Base-by-base conservation (phyloP, 1,140 invertebrate species). In the Danaus melanippus region DNA sequence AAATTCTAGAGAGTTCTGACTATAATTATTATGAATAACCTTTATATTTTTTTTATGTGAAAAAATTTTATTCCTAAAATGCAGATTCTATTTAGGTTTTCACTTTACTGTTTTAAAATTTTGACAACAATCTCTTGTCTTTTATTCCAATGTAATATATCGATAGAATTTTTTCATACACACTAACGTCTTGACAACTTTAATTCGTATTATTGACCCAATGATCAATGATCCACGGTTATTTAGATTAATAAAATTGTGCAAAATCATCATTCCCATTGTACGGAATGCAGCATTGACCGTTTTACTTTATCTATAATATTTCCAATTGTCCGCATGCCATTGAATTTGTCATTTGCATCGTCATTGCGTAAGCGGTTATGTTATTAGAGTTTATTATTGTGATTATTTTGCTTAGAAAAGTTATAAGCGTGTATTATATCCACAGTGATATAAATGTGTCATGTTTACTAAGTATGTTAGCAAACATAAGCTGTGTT, bases 231-330 rank as follows among this genome's bases (percentile, higher is more conserved):
- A 84, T 84, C 69, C 60, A 81, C 67, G 76, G 70, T 42, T 80
- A 83, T 83, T 84, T 78, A 62, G 77, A 79, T 79, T 77, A 82
- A 84, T 84, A 81, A 81, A 82, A 84, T 81, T 82, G 84, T 85
- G 82, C 82, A 79, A 78, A 79, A 79, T 85, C 82, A 85, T 82
- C 72, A 69, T 64, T 17, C 5, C 15, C 56, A 79, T 83, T 85
- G 79, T 82, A 45, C 50, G 21, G 55, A 11, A 41, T 57, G 58
- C 52, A 45, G 55, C 75, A 71, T 79, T 81, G 75, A 74, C 77
- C 79, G 69, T 79, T 81, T 82, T 78, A 73, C 66, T 71, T 67
- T 70, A 59, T 67, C 61, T 59, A 57, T 60, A 65, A 71, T 69
- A 65, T 76, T 70, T 64, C 67, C 62, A 63, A 66, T 62, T 67